These are phyloP conservation scores for Columba janthina DNA, from an alignment of 2,113 vertebrate species.

Conservation along the genomic window DNA sequence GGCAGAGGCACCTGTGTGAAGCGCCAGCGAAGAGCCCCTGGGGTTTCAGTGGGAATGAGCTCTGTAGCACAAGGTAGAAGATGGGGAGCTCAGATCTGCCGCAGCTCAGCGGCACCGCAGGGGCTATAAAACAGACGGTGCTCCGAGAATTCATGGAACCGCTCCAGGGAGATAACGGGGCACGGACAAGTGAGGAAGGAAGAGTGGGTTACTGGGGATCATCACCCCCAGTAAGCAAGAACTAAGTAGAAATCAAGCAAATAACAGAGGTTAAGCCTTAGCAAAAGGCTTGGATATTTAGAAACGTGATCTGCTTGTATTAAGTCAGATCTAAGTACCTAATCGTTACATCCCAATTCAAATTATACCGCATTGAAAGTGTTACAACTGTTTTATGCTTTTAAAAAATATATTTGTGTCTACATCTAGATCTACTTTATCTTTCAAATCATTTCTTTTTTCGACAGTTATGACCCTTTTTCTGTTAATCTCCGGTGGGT, in stretches of 20 bases:
- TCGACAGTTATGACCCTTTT: not conserved
- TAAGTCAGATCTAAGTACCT: accelerated
- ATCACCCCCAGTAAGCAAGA: not conserved
- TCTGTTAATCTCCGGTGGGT: not conserved
- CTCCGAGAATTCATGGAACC: not conserved
- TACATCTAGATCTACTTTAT: not conserved
- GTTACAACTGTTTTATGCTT: not conserved
- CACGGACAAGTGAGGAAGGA: not conserved
- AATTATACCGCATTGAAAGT: not conserved
- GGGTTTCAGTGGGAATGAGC: not conserved
- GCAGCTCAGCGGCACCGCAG: accelerated
- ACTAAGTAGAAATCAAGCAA: not conserved
- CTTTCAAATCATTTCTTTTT: not conserved
- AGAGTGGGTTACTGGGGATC: not conserved
- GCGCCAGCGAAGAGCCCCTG: not conserved
- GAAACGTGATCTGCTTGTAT: not conserved
- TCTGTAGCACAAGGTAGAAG: not conserved
- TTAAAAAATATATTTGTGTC: not conserved
- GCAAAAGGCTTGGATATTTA: not conserved
- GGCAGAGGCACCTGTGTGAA: not conserved
- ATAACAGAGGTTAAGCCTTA: not conserved
- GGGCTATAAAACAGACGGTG: accelerated
- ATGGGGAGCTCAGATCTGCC: not conserved
- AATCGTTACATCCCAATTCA: not conserved
- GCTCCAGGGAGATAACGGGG: accelerated